Evolutionary conservation across 2,888 invertebrate species (phyloP).

Genomic region (Dicyrtomina minuta): DNA sequence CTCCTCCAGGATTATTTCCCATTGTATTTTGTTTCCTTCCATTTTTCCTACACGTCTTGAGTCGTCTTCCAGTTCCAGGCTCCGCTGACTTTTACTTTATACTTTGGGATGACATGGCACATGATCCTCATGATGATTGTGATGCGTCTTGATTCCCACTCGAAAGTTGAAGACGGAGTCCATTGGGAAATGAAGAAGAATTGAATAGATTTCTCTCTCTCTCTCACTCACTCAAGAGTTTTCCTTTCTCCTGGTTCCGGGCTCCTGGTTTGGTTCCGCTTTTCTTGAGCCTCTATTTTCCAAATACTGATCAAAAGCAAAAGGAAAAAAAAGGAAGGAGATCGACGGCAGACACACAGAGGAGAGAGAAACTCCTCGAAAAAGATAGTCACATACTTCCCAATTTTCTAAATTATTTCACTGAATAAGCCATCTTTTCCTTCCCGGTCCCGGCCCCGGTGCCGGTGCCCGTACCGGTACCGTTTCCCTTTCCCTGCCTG

Average conservation of each 20-base stretch:
- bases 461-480: neutral
- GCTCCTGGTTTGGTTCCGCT: neutral
- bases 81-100: too few species aligned
- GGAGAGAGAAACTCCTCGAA: neutral
- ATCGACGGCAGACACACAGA: neutral
- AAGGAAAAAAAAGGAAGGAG: too few species aligned
- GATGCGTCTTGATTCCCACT: constrained; percentile 30
- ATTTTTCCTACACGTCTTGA: too few species aligned
- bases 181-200: constrained; percentile 34
- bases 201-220: constrained; percentile 28
- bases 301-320: too few species aligned
- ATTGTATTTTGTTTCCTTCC: too few species aligned
- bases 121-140: constrained; percentile 17
- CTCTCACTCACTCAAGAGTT: constrained; percentile 22
- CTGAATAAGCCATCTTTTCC: constrained; percentile 24
- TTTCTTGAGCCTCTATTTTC: too few species aligned
- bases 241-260: neutral
- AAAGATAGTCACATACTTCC: constrained; percentile 29
- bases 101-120: too few species aligned
- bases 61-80: too few species aligned
- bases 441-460: constrained; percentile 16
- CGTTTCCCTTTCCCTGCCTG: neutral
- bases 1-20: too few species aligned
- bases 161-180: constrained; percentile 26
- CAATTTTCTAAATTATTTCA: constrained; percentile 23